Percentiles rank a stretch among this genome's conserved stretches.
Conservation (phyloP, 2,888 invertebrate genomes). For the Leucophenga maculata region DNA sequence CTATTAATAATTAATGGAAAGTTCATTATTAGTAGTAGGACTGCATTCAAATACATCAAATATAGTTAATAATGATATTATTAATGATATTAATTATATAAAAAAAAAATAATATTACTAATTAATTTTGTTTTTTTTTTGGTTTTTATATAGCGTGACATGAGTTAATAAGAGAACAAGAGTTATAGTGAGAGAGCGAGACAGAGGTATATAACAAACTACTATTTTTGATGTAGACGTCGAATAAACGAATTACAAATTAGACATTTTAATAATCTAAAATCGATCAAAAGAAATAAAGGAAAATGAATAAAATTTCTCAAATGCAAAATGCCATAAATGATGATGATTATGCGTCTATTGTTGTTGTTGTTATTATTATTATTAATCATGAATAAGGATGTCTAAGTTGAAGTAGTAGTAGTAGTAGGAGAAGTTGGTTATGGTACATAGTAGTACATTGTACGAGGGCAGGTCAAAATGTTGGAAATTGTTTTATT, state of each 20-base stretch:
- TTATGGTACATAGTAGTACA: too few species aligned
- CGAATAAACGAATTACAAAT: background rate
- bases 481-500: too few species aligned
- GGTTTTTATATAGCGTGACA: background rate
- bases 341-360: too few species aligned
- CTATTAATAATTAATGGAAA: background rate
- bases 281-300: background rate
- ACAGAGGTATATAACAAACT: background rate
- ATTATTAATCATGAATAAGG: too few species aligned
- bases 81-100: background rate
- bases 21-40: conserved; percentile 9
- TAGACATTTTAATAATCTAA: background rate
- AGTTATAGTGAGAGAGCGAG: conserved; percentile 5
- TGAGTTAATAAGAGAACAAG: background rate
- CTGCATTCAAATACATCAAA: conserved; percentile 22
- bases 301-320: background rate
- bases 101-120: background rate
- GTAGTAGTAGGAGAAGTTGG: too few species aligned
- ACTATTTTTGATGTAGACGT: background rate
- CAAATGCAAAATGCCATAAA: too few species aligned
- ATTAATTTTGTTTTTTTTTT: background rate
- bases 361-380: too few species aligned
- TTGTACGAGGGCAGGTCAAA: too few species aligned
- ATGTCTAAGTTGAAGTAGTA: too few species aligned
- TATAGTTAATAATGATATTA: background rate